Conservation (phyloP, 2,888 invertebrate genomes). For the Ichneumoninae sp. region DNA sequence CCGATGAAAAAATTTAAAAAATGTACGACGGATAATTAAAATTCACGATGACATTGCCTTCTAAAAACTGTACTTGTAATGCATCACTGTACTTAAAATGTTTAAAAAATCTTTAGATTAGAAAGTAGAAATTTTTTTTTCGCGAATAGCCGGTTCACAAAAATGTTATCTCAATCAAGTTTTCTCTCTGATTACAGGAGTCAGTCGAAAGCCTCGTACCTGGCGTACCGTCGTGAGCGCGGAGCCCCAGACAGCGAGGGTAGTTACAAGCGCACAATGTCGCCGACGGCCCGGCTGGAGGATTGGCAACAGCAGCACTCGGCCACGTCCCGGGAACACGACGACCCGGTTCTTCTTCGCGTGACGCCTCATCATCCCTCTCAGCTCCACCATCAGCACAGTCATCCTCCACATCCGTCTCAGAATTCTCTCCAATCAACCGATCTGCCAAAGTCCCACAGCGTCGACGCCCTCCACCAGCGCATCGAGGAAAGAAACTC, state of each 20-base stretch:
- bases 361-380: slow-evolving; percentile 78
- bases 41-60: neutral
- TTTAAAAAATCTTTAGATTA: neutral
- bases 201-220: slow-evolving; percentile 91
- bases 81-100: too few relatives aligned
- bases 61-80: too few relatives aligned
- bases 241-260: slow-evolving; percentile 90
- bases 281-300: slow-evolving; percentile 85
- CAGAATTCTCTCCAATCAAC: slow-evolving; percentile 59
- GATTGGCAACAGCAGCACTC: slow-evolving; percentile 77
- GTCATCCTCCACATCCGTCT: slow-evolving; percentile 64
- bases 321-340: slow-evolving; percentile 72
- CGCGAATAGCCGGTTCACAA: neutral
- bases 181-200: slow-evolving; percentile 86
- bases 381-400: slow-evolving; percentile 69
- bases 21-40: neutral
- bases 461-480: slow-evolving; percentile 80
- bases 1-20: neutral
- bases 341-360: slow-evolving; percentile 81
- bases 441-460: slow-evolving; percentile 79
- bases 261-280: slow-evolving; percentile 91
- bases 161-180: slow-evolving; percentile 1
- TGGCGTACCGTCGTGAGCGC: slow-evolving; percentile 89
- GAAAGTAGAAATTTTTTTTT: too few relatives aligned
- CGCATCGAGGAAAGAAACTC: slow-evolving; percentile 77